phyloP scores from a whole-genome alignment of 1,140 invertebrate species.

The Brachionus plicatilis region DNA sequence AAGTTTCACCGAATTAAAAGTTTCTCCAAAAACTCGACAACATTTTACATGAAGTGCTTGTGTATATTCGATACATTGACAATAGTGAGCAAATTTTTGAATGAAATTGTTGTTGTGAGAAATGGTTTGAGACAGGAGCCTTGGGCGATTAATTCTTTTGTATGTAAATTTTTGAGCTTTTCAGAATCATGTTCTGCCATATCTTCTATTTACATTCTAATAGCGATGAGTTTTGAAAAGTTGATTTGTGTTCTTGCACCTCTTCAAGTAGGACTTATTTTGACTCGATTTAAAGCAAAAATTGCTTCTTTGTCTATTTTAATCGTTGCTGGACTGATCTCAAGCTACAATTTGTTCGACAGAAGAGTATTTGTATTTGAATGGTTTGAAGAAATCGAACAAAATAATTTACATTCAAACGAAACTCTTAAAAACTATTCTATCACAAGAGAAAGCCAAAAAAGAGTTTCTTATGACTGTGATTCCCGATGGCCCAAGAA shows the following conservation, averaged over 20 bases:
- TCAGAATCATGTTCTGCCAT: slow-evolving; percentile 5
- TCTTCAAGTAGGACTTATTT: slow-evolving; percentile 2
- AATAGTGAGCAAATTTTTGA: slow-evolving; percentile 23
- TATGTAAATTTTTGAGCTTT: slow-evolving; percentile 37
- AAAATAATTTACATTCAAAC: background rate
- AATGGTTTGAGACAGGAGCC: background rate
- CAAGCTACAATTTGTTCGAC: slow-evolving; percentile 31
- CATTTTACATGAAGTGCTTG: slow-evolving; percentile 34
- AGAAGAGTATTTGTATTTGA: background rate
- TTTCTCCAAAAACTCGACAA: background rate
- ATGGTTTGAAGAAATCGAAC: background rate
- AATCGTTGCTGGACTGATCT: background rate
- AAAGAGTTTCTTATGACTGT: slow-evolving; percentile 26
- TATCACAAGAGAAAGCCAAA: background rate
- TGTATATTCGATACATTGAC: slow-evolving; percentile 34
- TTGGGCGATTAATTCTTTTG: background rate
- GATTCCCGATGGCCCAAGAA: background rate
- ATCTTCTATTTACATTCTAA: slow-evolving; percentile 20
- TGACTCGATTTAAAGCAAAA: slow-evolving; percentile 26
- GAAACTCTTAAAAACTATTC: background rate
- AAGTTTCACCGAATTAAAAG: background rate
- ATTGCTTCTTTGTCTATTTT: background rate
- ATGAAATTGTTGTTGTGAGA: slow-evolving; percentile 27
- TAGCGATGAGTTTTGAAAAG: slow-evolving; percentile 33
- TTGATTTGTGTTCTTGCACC: slow-evolving; percentile 20